Conservation (phyloP, 2,113 vertebrate species). For the Pongo pygmaeus region DNA sequence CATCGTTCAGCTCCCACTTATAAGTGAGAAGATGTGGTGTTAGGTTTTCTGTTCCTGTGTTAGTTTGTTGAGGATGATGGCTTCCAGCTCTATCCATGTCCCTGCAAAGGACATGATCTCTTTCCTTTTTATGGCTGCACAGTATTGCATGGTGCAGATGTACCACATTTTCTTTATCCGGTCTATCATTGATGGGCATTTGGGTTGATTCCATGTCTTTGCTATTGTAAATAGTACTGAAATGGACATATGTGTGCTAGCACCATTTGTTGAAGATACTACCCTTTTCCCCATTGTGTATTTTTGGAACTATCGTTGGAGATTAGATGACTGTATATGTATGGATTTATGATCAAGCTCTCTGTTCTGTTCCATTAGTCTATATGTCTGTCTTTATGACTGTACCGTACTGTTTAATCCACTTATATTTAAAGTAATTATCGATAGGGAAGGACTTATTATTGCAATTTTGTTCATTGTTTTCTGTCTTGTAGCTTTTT, state of each 20-base stretch:
- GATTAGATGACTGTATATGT: neutral
- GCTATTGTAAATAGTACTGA: no score
- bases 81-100: no score
- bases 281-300: neutral
- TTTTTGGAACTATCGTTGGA: neutral
- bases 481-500: neutral
- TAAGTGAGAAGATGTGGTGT: no score
- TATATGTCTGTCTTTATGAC: neutral
- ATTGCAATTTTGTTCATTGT: neutral
- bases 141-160: no score
- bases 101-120: no score
- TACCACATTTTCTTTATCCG: no score
- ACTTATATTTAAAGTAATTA: neutral
- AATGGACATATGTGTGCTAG: neutral
- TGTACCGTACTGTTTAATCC: neutral
- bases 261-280: neutral
- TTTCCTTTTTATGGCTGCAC: no score
- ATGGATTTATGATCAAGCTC: neutral
- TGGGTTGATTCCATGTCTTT: no score
- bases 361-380: neutral
- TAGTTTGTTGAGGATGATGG: no score
- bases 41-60: no score
- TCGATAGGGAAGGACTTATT: neutral
- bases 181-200: no score
- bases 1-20: no score